A percentile compares a stretch with the other conserved stretches of the same genome.
Evolutionary conservation across 2,888 invertebrate genomes (phyloP).

Genomic region (Anodontia alba): DNA sequence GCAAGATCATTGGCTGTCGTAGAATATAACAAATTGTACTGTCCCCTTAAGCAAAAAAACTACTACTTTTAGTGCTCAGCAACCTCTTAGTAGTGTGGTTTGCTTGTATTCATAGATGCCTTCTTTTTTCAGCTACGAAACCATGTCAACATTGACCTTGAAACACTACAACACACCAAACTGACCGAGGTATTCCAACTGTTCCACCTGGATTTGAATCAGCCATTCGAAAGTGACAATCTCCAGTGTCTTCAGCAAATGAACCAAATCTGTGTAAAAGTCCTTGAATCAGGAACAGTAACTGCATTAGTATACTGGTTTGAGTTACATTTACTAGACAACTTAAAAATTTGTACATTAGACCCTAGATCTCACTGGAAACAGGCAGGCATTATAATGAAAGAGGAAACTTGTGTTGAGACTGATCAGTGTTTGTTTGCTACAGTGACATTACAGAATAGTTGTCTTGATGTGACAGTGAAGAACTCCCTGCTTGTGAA

Average conservation of each 20-base stretch:
- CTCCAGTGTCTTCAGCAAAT: constrained; percentile 63
- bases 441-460: constrained; percentile 71
- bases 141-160: constrained; percentile 78
- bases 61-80: too few species aligned
- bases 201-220: constrained; percentile 73
- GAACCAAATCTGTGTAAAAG: constrained; percentile 56
- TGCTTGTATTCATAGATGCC: too few species aligned
- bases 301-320: constrained; percentile 81
- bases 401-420: constrained; percentile 56
- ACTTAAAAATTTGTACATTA: constrained; percentile 67
- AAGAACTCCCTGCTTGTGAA: neutral
- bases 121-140: constrained; percentile 73
- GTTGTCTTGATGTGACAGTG: constrained; percentile 71
- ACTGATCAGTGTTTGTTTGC: constrained; percentile 64
- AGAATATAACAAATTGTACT: too few species aligned
- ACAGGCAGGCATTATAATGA: constrained; percentile 78
- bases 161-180: constrained; percentile 71
- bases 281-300: constrained; percentile 69
- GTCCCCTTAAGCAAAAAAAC: too few species aligned
- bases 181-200: constrained; percentile 77
- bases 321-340: constrained; percentile 68
- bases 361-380: constrained; percentile 74
- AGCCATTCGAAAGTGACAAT: constrained; percentile 44
- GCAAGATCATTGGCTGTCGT: too few species aligned
- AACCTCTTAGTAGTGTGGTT: too few species aligned